These are phyloP conservation scores for Whitmania pigra DNA, from an alignment of 1,140 invertebrate genomes.

Conservation along the genomic window DNA sequence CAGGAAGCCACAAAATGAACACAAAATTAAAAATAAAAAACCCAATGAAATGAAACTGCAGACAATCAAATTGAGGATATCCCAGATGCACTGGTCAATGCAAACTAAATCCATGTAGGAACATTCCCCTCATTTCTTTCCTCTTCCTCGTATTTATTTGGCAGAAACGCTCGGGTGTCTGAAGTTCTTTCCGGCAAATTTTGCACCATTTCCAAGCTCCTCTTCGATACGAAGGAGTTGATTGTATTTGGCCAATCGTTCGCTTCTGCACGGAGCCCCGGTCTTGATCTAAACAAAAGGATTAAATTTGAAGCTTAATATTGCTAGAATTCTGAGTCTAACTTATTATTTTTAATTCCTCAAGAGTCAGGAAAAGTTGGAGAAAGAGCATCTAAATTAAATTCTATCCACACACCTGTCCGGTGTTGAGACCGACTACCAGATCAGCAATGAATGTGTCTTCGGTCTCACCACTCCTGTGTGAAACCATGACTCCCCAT, in stretches of 20 bases:
- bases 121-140: too few relatives aligned
- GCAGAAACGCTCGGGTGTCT: slow-evolving; percentile 50
- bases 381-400: too few relatives aligned
- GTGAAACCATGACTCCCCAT: slow-evolving; percentile 97
- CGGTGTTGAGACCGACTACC: slow-evolving; percentile 88
- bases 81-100: too few relatives aligned
- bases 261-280: slow-evolving; percentile 93
- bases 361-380: too few relatives aligned
- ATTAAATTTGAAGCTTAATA: too few relatives aligned
- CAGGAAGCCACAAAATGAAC: too few relatives aligned
- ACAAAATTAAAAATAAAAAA: too few relatives aligned
- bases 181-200: slow-evolving; percentile 89
- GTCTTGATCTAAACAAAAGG: slow-evolving; percentile 70
- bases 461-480: slow-evolving; percentile 94
- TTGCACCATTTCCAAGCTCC: slow-evolving; percentile 75
- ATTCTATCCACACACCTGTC: slow-evolving; percentile 49
- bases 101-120: too few relatives aligned
- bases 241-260: slow-evolving; percentile 96
- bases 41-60: too few relatives aligned
- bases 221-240: slow-evolving; percentile 97
- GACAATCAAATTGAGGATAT: too few relatives aligned
- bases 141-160: background rate
- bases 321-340: too few relatives aligned
- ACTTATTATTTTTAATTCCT: too few relatives aligned
- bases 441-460: slow-evolving; percentile 97